phyloP scores from a whole-genome alignment of 1,140 invertebrate genomes.

The Saccostrea echinata region DNA sequence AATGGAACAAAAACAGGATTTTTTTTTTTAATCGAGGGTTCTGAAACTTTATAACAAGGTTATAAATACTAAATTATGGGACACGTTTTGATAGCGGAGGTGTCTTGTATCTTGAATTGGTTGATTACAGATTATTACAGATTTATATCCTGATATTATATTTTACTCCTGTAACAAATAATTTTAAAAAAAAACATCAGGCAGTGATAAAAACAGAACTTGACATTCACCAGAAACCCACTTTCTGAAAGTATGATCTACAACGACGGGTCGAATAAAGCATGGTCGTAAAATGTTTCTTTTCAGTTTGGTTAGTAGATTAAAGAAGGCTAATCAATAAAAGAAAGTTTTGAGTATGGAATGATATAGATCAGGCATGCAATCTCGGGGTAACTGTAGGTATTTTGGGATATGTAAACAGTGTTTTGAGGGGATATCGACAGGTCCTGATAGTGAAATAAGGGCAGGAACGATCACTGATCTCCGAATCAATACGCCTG shows the following conservation, averaged over 20 bases:
- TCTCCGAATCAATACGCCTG: constrained; percentile 13
- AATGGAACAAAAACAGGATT: too few species aligned
- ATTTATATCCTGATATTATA: too few species aligned
- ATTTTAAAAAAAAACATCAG: too few species aligned
- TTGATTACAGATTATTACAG: too few species aligned
- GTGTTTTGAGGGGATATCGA: constrained; percentile 12
- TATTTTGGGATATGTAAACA: constrained; percentile 37
- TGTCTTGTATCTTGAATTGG: too few species aligned
- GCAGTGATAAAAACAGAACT: too few species aligned
- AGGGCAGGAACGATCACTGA: constrained; percentile 2
- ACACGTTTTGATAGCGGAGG: too few species aligned
- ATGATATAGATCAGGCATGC: neutral
- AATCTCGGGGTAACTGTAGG: constrained; percentile 27
- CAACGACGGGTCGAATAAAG: neutral
- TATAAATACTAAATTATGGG: too few species aligned
- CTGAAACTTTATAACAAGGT: too few species aligned
- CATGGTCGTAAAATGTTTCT: constrained; percentile 1
- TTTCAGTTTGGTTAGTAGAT: neutral
- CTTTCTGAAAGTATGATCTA: neutral
- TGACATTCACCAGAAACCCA: neutral
- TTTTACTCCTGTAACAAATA: too few species aligned
- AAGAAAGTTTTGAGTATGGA: neutral
- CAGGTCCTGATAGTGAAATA: constrained; percentile 23
- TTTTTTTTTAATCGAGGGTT: too few species aligned
- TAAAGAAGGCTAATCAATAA: neutral